Evolutionary conservation across 2,113 vertebrate genomes (phyloP).

Genomic region (Passer montanus): DNA sequence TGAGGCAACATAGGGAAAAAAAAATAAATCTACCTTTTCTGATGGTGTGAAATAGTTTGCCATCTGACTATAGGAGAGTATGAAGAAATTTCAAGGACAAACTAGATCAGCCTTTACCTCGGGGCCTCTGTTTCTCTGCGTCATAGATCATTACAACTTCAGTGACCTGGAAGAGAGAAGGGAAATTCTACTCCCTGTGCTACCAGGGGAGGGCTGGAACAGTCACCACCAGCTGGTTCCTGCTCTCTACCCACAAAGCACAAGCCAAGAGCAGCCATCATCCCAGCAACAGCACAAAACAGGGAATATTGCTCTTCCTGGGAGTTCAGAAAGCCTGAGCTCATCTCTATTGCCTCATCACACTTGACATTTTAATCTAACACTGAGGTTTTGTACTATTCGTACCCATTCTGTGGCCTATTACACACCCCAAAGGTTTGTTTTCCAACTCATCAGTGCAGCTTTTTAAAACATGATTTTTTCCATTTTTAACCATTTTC

Average conservation of each 20-base stretch:
- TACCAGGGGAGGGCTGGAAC: neutral
- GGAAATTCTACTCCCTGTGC: conserved; percentile 49
- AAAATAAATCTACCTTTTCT: conserved; percentile 62
- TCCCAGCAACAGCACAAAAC: neutral
- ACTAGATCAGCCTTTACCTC: conserved; percentile 98
- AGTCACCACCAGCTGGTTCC: neutral
- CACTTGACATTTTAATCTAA: neutral
- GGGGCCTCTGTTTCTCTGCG: conserved; percentile 99
- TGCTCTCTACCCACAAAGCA: neutral
- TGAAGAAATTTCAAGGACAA: conserved; percentile 80
- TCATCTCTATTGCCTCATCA: neutral
- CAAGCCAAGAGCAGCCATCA: neutral
- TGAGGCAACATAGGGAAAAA: conserved; percentile 35
- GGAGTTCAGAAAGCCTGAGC: neutral
- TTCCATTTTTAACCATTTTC: neutral
- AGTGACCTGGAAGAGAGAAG: conserved; percentile 87
- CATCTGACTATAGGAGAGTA: conserved; percentile 88
- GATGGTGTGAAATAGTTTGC: conserved; percentile 88
- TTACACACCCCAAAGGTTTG: neutral
- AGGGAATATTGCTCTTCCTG: neutral
- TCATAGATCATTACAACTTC: conserved; percentile 99
- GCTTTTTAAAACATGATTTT: neutral
- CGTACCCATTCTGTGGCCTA: neutral
- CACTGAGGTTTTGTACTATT: neutral
- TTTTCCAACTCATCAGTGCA: neutral